Base-by-base conservation (phyloP, 2,797 vertebrate species). In the Gobionotothen gibberifrons region DNA sequence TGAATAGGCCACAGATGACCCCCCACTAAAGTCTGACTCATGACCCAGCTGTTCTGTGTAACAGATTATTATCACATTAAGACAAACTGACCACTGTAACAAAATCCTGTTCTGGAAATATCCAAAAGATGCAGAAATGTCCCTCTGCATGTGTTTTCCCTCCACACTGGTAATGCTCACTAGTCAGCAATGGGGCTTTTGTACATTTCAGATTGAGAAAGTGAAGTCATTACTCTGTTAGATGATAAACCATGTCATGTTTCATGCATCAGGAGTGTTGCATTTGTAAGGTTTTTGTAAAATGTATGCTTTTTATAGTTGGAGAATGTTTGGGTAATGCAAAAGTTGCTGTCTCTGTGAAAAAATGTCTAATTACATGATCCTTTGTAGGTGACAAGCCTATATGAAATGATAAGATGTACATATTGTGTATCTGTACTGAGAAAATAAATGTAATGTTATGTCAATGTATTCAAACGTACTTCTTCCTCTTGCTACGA, bases 371-470 rank as follows among this genome's bases (percentile, higher is more conserved):
- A 36, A 80, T 79, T 48, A 44, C 62, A 54, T 56, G n/a, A 60
- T 74, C 69, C 77, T 76, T 65, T 90, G 68, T 86, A 72, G 78
- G 72, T 84, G 64, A 75, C 14, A 74, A 82, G 77, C 82, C 72
- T 79, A 55, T 62, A 75, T 70, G n/a, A 68, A 82, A 58, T 78
- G 85, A 85, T 88, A 75, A 79, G 82, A 72, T 76, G 78, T 88
- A 82, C 74, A 79, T 79, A 83, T 90, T 84, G 60, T 92, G 84
- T 89, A 87, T 92, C 81, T 91, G 84, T 90, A 79, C 79, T 82
- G 76, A 86, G 63, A 53, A 92, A 94, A 95, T 94, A 94, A 94
- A 94, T 92, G 80, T 90, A 68, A 86, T 82, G 60, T 83, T 83
- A 72, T 87, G 64, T 82, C 71, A 77, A 62, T 78, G 76, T 80